Conservation (phyloP, 2,113 vertebrate genomes). For the Platichthys flesus region DNA sequence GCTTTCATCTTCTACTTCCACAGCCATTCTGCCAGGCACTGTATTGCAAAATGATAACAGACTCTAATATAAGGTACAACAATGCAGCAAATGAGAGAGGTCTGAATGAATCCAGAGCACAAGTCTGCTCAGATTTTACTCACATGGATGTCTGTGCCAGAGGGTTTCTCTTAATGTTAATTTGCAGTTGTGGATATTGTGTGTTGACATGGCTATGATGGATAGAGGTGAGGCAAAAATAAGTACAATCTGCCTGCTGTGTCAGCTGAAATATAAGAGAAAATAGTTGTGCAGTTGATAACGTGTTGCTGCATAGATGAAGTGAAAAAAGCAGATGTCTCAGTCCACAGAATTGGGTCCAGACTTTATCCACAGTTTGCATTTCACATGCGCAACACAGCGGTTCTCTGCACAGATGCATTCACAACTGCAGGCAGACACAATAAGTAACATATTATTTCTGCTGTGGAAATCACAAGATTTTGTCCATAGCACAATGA, state of each 20-base stretch:
- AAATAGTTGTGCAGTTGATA: neutral
- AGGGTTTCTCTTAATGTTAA: slow-evolving; percentile 57
- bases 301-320: too few species aligned
- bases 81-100: slow-evolving; percentile 16
- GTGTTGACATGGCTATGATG: slow-evolving; percentile 38
- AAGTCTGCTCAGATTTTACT: slow-evolving; percentile 35
- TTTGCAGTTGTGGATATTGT: slow-evolving; percentile 59
- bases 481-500: too few species aligned
- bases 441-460: too few species aligned
- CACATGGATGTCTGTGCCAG: slow-evolving; percentile 17
- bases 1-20: slow-evolving; percentile 58
- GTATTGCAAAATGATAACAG: slow-evolving; percentile 39
- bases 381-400: too few species aligned
- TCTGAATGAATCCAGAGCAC: slow-evolving; percentile 52
- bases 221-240: slow-evolving; percentile 32
- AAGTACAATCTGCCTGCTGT: slow-evolving; percentile 22
- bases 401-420: too few species aligned
- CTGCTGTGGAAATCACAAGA: too few species aligned
- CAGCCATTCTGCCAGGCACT: slow-evolving; percentile 19
- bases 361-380: too few species aligned
- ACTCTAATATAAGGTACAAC: slow-evolving; percentile 18
- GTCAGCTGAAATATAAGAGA: slow-evolving; percentile 14
- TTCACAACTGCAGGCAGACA: too few species aligned
- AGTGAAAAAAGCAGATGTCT: too few species aligned
- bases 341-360: too few species aligned